Conservation (phyloP, 2,888 invertebrate species). For the Crematogaster levior region DNA sequence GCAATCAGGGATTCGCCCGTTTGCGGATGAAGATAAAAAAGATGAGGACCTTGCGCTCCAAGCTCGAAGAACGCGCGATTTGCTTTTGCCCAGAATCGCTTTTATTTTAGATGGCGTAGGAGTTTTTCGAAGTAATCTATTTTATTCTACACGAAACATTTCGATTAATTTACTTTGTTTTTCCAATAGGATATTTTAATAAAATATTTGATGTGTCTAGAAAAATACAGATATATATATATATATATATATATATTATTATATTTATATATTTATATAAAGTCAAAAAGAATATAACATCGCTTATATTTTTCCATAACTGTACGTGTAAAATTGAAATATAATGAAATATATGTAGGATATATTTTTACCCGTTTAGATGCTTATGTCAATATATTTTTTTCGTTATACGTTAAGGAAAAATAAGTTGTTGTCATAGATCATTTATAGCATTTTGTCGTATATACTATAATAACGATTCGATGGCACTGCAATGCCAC, state of each 20-base stretch:
- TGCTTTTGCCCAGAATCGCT: neutral
- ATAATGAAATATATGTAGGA: no score
- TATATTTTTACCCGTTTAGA: neutral
- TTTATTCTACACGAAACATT: neutral
- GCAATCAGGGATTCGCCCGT: constrained; percentile 7
- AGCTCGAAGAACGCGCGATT: constrained; percentile 5
- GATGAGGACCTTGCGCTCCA: constrained; percentile 13
- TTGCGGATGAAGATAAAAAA: constrained; percentile 28
- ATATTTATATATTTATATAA: constrained; percentile 7
- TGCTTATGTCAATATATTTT: neutral
- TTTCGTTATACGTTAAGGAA: neutral
- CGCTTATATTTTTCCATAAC: neutral
- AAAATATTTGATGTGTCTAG: neutral
- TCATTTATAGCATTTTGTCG: neutral
- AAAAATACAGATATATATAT: no score
- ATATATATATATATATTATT: no score
- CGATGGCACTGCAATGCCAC: neutral
- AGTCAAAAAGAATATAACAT: no score
- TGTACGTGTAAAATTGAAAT: neutral
- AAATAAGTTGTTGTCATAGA: neutral
- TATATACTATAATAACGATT: neutral
- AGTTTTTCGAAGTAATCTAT: neutral
- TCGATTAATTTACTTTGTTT: no score
- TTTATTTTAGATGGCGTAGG: neutral
- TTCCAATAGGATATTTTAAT: no score